Base-by-base conservation (phyloP, 2,797 vertebrate species). In the Remorina albescens region DNA sequence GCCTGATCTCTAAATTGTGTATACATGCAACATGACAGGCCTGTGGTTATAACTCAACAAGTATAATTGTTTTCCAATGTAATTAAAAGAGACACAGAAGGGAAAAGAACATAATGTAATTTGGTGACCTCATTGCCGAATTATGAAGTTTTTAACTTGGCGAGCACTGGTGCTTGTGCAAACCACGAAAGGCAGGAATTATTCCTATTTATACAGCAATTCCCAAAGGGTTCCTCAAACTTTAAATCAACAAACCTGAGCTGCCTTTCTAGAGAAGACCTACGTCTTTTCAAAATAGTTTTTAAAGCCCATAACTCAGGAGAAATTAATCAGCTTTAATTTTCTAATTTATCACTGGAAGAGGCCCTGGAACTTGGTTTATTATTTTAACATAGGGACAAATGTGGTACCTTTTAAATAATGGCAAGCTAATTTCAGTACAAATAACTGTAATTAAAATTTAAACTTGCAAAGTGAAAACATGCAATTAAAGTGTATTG, bases 81-180 rank as follows among this genome's bases (percentile, higher is more conserved):
- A 97, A 97, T 95, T 96, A 95, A 96, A 94, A 75, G 86, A 94
- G 96, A 97, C 95, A 95, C 91, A 85, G 90, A 96, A 92, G 94
- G 95, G 95, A 97, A 96, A 90, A 93, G 94, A 95, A 90, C 95
- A 95, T 96, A 95, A 96, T 95, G 95, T 93, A 91, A 97, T 96
- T 97, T 94, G 94, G 95, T 96, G 96, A 95, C 94, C 95, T 97
- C 96, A 96, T 92, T 95, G 95, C 90, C 90, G 90, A 96, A 96
- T 96, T 96, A 96, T 96, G 95, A 95, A 95, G 93, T 94, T 96
- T 96, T 94, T 90, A 78, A 89, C 93, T 90, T 94, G 91, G 93
- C 94, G 91, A 95, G 93, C 92, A 93, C 94, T 95, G 93, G 90
- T 93, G 92, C 95, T 93, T 86, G 83, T 91, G 89, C 83, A 94